A percentile compares a stretch with the other conserved stretches of the same genome.
phyloP scores from a whole-genome alignment of 2,888 invertebrate species.

The Catocala fraxini region DNA sequence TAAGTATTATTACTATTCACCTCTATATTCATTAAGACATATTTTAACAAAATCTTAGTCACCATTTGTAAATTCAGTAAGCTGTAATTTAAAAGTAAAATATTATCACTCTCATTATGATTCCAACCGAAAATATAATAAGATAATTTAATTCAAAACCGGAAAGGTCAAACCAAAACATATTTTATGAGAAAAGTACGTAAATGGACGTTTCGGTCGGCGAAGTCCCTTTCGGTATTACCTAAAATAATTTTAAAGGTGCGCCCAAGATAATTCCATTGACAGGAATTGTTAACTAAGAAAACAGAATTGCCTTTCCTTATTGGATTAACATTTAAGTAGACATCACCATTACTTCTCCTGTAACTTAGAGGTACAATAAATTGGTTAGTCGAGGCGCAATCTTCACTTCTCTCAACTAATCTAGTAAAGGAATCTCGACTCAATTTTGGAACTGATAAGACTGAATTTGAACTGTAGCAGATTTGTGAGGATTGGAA shows the following conservation, averaged over 20 bases:
- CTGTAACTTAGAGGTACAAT: conserved; percentile 61
- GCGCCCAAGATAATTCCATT: conserved; percentile 44
- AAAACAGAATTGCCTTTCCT: conserved; percentile 60
- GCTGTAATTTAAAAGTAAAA: conserved; percentile 3
- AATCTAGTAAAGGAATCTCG: conserved; percentile 33
- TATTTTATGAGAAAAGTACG: conserved; percentile 9
- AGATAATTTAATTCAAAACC: conserved; percentile 15
- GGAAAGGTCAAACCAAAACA: conserved; percentile 16
- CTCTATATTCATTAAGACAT: not conserved
- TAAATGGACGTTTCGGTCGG: conserved; percentile 9
- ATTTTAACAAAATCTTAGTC: not conserved
- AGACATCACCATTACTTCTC: conserved; percentile 62
- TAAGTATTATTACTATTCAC: too few relatives aligned
- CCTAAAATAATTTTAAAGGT: conserved; percentile 36
- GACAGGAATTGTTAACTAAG: conserved; percentile 51
- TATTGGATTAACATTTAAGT: conserved; percentile 64
- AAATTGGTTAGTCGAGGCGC: conserved; percentile 63
- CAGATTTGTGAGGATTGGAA: conserved; percentile 41
- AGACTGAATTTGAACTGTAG: conserved; percentile 35
- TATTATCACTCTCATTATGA: conserved; percentile 8
- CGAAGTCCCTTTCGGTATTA: conserved; percentile 13
- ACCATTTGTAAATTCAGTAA: not conserved
- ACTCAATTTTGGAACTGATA: conserved; percentile 35
- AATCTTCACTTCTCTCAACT: conserved; percentile 44
- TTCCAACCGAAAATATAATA: conserved; percentile 11